Evolutionary conservation across 2,888 invertebrate species (phyloP), one percentile per base, ranked within the genome.

Genomic region (Erebia ligea): DNA sequence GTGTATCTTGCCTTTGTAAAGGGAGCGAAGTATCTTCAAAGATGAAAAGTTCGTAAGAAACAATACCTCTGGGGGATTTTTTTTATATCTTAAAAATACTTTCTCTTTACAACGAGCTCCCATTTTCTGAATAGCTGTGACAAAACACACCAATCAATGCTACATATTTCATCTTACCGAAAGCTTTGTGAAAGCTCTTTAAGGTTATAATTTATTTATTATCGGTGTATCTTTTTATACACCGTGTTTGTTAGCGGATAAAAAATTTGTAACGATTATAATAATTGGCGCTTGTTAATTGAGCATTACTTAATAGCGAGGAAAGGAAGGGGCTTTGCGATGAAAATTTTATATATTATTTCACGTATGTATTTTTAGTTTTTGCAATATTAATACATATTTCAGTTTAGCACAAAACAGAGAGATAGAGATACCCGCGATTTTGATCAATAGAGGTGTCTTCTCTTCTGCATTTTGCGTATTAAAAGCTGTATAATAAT

Each of bases 11-110:
- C 66, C 72, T 72, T 72, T 72, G 70, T 69, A 52, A 62, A 70
- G 70, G 63, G 68, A 59, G 72, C 67, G 69, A 70, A 61, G 72
- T 72, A 68, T 74, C 74, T 72, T 72, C 66, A 69, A 70, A 74
- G 72, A 74, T 74, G 74, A 74, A 74, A 74, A 74, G 72, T 70
- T 74, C 68, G 70, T 68, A 67, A 72, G 69, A 74, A 68, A 74
- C 74, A 74, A 74, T 74, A 74, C 74, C 74, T 74, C 59, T 67
- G 68, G 57, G 68, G 70, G 62, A 45, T 68, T 50, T 67, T 70
- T 54, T 72, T 72, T 74, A 74, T 74, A 72, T 63, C 70, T 74
- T 72, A 72, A 68, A 72, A 72, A 74, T 70, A 72, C 69, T 69
- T 74, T 72, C 68, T 74, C 66, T 68, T 48, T 50, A 67, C 65